phyloP scores from a whole-genome alignment of 2,888 invertebrate species.

The Drosophila greeni region DNA sequence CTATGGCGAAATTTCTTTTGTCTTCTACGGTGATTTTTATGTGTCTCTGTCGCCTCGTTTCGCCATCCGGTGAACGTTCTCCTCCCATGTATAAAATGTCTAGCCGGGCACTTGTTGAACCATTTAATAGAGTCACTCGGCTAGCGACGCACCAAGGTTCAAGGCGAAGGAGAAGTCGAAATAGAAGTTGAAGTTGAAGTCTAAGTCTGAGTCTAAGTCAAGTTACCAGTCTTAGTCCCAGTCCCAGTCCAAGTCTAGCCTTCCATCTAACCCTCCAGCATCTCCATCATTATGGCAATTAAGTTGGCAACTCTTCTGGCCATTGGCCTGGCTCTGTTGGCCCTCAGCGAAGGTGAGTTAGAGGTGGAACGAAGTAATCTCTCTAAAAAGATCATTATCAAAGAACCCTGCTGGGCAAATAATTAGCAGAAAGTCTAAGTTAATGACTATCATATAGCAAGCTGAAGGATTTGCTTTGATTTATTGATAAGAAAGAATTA shows the following conservation, averaged over 20 bases:
- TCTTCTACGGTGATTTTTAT: constrained; percentile 42
- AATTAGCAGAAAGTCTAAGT: neutral
- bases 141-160: constrained; percentile 51
- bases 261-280: neutral
- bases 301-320: constrained; percentile 57
- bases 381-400: neutral
- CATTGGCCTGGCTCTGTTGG: constrained; percentile 55
- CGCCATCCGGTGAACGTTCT: constrained; percentile 30
- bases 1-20: constrained; percentile 52
- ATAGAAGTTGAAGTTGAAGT: too few relatives aligned
- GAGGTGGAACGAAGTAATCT: too few relatives aligned
- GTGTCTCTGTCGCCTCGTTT: constrained; percentile 21
- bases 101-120: constrained; percentile 51
- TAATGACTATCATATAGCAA: neutral
- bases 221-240: neutral
- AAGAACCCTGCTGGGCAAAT: neutral
- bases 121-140: constrained; percentile 65
- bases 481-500: neutral
- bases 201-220: neutral
- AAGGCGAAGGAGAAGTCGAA: too few relatives aligned
- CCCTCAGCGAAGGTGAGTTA: constrained; percentile 60
- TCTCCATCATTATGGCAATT: constrained; percentile 47
- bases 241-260: neutral
- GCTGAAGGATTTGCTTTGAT: neutral
- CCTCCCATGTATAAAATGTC: constrained; percentile 67